Conservation (phyloP, 2,888 invertebrate genomes). For the Carterocephalus palaemon region DNA sequence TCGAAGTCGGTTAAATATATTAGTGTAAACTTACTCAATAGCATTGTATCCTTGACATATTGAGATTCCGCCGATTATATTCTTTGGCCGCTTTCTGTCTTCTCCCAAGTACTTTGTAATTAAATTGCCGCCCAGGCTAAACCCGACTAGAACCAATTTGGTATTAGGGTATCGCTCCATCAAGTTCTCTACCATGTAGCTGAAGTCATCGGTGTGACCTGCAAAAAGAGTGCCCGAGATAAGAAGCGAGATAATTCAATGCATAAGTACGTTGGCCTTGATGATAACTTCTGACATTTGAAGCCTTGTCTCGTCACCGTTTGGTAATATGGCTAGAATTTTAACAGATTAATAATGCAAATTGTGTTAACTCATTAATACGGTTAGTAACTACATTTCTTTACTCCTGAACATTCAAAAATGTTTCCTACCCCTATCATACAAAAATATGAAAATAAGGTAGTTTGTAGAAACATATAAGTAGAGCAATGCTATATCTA, state of each 20-base stretch:
- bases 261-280: slow-evolving; percentile 25
- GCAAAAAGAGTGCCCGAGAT: slow-evolving; percentile 35
- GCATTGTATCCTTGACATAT: slow-evolving; percentile 97
- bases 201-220: slow-evolving; percentile 95
- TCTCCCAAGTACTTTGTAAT: slow-evolving; percentile 96
- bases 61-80: slow-evolving; percentile 92
- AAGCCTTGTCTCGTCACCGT: no score
- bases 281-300: slow-evolving; percentile 27
- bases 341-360: neutral
- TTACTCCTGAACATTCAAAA: no score
- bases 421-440: no score
- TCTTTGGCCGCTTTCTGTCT: slow-evolving; percentile 80
- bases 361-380: no score
- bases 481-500: no score
- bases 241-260: slow-evolving; percentile 15
- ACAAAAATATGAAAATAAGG: no score
- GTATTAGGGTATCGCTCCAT: slow-evolving; percentile 85
- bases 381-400: no score
- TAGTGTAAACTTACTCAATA: slow-evolving; percentile 83
- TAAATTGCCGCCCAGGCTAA: slow-evolving; percentile 95
- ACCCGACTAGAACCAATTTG: slow-evolving; percentile 91
- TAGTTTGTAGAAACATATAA: no score
- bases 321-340: slow-evolving; percentile 23
- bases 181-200: slow-evolving; percentile 88
- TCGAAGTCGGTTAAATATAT: no score